Evolutionary conservation across 2,113 vertebrate species (phyloP).

Genomic region (Entomyzon cyanotis): DNA sequence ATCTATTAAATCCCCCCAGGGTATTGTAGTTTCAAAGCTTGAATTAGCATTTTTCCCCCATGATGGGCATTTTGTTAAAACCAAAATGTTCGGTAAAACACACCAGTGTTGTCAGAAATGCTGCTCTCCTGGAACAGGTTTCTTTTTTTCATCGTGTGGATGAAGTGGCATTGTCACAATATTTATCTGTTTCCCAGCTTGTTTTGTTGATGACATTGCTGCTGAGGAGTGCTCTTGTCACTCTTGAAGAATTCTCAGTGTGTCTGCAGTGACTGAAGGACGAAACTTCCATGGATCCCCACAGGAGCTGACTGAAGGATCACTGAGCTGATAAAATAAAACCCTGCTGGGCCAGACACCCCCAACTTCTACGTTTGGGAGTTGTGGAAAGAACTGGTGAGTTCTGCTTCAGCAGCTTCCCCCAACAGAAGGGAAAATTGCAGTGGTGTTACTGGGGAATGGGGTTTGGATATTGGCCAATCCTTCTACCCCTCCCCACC

Average conservation of each 20-base stretch:
- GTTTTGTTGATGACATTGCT: background rate
- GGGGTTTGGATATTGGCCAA: background rate
- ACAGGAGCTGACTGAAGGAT: background rate
- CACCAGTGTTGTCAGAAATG: background rate
- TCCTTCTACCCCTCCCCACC: too few relatives aligned
- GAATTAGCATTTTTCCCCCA: background rate
- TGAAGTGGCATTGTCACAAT: background rate
- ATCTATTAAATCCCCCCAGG: background rate
- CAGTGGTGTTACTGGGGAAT: accelerated
- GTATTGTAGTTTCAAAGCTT: background rate
- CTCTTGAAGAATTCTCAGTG: background rate
- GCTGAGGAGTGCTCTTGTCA: background rate
- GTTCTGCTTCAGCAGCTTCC: background rate
- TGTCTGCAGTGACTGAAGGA: background rate
- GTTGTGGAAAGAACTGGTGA: background rate
- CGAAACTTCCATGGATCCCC: background rate
- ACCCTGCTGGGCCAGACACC: background rate
- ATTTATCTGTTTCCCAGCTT: background rate
- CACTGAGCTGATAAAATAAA: background rate
- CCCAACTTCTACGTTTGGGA: accelerated
- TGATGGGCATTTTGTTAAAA: background rate
- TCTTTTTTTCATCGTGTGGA: background rate
- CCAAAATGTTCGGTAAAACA: background rate
- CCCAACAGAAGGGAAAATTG: background rate
- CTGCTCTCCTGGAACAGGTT: background rate